These are phyloP conservation scores for Iphiclides podalirius DNA, from an alignment of 2,888 invertebrate species.

Conservation along the genomic window DNA sequence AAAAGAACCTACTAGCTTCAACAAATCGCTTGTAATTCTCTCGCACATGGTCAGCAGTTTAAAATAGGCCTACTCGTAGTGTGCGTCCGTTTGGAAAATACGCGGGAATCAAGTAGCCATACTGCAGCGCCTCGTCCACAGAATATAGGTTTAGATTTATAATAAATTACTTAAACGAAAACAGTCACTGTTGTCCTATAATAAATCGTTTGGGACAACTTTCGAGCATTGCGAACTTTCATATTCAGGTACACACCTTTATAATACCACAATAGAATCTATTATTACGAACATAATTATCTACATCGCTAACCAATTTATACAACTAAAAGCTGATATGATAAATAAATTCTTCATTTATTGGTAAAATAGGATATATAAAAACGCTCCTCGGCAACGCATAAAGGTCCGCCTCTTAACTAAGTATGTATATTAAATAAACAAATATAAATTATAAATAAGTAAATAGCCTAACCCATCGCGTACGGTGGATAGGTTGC, in stretches of 20 bases:
- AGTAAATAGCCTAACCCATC: slow-evolving; percentile 10
- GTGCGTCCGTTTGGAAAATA: neutral
- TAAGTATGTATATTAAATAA: slow-evolving; percentile 27
- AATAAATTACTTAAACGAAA: slow-evolving; percentile 14
- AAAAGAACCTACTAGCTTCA: neutral
- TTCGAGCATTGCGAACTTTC: neutral
- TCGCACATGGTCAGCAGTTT: neutral
- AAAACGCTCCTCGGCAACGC: slow-evolving; percentile 47
- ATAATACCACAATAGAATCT: slow-evolving; percentile 5
- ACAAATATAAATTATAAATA: slow-evolving; percentile 37
- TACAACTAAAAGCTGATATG: slow-evolving; percentile 67
- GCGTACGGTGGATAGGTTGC: neutral
- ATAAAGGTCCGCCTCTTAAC: slow-evolving; percentile 32
- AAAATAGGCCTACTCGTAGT: slow-evolving; percentile 15
- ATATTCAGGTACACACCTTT: slow-evolving; percentile 12
- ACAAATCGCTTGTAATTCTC: neutral
- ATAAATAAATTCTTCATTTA: slow-evolving; percentile 73
- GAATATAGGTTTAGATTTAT: neutral
- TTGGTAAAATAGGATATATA: slow-evolving; percentile 61
- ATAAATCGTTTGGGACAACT: slow-evolving; percentile 6
- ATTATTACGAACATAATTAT: slow-evolving; percentile 29
- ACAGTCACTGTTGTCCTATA: slow-evolving; percentile 5
- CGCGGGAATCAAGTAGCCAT: neutral
- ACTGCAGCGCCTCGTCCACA: slow-evolving; percentile 10
- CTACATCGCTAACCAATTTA: slow-evolving; percentile 52